These are phyloP conservation scores for Parnassius smintheus DNA, from an alignment of 2,888 invertebrate genomes.

Conservation along the genomic window DNA sequence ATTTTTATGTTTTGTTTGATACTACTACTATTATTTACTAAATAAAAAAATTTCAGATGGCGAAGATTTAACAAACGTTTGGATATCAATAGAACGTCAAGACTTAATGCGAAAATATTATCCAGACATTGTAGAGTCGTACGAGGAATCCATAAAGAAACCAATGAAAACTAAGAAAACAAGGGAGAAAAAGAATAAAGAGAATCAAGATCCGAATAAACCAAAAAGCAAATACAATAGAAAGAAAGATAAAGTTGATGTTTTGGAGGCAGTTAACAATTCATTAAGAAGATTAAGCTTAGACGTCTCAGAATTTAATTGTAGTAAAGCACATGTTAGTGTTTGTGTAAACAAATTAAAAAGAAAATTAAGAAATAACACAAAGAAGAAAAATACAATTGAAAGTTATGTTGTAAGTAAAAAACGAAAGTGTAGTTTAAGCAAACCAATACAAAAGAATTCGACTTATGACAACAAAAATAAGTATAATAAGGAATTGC, in stretches of 20 bases:
- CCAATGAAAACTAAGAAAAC: conserved; percentile 69
- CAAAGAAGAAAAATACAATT: conserved; percentile 57
- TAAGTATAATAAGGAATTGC: background rate
- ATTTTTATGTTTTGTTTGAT: no score
- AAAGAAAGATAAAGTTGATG: conserved; percentile 50
- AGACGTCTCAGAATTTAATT: conserved; percentile 41
- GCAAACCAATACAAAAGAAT: conserved; percentile 1
- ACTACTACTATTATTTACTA: no score
- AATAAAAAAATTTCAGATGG: conserved; percentile 42
- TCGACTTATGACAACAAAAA: background rate
- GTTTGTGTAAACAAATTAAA: conserved; percentile 64
- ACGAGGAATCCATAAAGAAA: conserved; percentile 79
- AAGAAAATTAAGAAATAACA: conserved; percentile 56
- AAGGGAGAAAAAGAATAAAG: conserved; percentile 48
- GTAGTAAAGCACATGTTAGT: conserved; percentile 59
- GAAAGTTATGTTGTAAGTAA: conserved; percentile 64
- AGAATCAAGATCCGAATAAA: conserved; percentile 47
- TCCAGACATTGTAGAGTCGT: conserved; percentile 82
- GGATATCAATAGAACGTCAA: conserved; percentile 86
- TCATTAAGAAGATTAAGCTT: conserved; percentile 50
- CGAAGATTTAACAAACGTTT: conserved; percentile 76
- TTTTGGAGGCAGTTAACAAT: conserved; percentile 42
- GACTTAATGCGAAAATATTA: conserved; percentile 82
- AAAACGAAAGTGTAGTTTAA: conserved; percentile 47
- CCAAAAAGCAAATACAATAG: conserved; percentile 66